phyloP scores from a whole-genome alignment of 2,797 vertebrate species.

The Tiaroga cobitis region DNA sequence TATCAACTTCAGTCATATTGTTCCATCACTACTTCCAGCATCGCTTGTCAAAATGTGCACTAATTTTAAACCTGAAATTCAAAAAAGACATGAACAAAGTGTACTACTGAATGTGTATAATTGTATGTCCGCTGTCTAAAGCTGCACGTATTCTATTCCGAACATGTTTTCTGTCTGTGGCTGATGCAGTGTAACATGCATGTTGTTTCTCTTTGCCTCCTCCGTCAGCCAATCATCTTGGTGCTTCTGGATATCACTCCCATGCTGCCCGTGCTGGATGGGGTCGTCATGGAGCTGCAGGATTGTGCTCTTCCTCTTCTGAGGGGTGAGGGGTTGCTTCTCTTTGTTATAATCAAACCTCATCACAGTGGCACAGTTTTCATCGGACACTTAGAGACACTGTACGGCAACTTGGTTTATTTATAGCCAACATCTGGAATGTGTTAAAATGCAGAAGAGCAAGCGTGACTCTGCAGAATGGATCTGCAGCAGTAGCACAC shows the following conservation, averaged over 20 bases:
- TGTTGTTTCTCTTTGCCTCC: background rate
- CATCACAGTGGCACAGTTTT: background rate
- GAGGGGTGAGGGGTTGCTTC: slow-evolving; percentile 77
- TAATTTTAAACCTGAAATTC: background rate
- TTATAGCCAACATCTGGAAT: slow-evolving; percentile 34
- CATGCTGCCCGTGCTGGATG: slow-evolving; percentile 93
- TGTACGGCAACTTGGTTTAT: background rate
- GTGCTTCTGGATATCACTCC: slow-evolving; percentile 94
- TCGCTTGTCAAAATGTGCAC: background rate
- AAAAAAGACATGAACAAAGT: background rate
- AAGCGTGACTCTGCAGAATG: slow-evolving; percentile 41
- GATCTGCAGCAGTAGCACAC: background rate
- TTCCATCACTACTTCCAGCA: background rate
- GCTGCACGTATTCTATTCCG: background rate
- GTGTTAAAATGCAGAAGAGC: slow-evolving; percentile 21
- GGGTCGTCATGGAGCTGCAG: slow-evolving; percentile 97
- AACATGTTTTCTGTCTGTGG: background rate
- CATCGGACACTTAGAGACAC: background rate
- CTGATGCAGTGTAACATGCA: background rate
- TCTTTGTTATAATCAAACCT: background rate
- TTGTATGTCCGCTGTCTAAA: background rate
- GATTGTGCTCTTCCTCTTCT: slow-evolving; percentile 94
- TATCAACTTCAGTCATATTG: background rate
- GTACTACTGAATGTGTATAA: background rate
- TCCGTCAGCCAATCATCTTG: slow-evolving; percentile 85